Conservation (phyloP, 2,888 invertebrate species). For the Oeneis ivallda region DNA sequence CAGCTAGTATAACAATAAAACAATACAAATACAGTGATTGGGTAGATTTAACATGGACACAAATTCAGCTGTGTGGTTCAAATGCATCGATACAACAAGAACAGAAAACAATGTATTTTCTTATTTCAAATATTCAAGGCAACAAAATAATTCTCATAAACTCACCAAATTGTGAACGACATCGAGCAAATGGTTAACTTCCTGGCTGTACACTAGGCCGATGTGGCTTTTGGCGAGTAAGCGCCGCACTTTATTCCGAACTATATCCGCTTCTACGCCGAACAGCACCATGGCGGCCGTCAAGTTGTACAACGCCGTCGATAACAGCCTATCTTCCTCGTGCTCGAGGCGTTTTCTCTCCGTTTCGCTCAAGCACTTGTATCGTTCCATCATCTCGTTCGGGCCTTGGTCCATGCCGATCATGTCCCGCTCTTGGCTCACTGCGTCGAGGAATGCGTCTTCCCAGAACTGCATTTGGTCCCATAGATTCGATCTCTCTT, state of each 20-base stretch:
- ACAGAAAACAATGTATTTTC: too few relatives aligned
- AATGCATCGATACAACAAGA: too few relatives aligned
- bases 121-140: too few relatives aligned
- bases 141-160: neutral
- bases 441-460: conserved; percentile 98
- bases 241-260: conserved; percentile 93
- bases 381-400: conserved; percentile 99
- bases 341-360: conserved; percentile 97
- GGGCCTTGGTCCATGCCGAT: conserved; percentile 99
- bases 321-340: conserved; percentile 97
- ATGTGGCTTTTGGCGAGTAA: conserved; percentile 99
- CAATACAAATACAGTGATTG: too few relatives aligned
- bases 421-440: conserved; percentile 98
- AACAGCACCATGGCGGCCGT: conserved; percentile 97
- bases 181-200: conserved; percentile 97
- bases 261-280: conserved; percentile 90
- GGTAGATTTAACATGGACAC: too few relatives aligned
- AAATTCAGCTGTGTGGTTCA: too few relatives aligned
- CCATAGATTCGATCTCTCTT: conserved; percentile 95
- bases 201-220: conserved; percentile 97
- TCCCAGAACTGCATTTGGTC: conserved; percentile 99
- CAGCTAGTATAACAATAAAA: too few relatives aligned
- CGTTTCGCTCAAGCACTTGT: conserved; percentile 95
- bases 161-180: conserved; percentile 95
- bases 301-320: conserved; percentile 97